Evolutionary conservation across 2,797 vertebrate genomes (phyloP).

Genomic region (Danio jaintianensis): DNA sequence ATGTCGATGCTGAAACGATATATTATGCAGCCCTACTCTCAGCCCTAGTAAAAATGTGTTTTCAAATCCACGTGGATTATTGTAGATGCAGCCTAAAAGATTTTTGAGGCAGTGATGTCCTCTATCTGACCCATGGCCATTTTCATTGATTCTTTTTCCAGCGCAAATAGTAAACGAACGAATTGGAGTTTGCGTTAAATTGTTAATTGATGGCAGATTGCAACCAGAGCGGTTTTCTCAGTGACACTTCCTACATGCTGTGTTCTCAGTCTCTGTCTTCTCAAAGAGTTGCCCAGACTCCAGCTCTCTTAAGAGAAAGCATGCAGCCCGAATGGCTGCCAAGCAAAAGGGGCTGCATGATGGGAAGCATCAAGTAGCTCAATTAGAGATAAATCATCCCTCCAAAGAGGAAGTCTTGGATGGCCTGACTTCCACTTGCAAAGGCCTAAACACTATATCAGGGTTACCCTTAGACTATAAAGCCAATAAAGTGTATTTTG

Average conservation of each 20-base stretch:
- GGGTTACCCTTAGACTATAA: slow-evolving; percentile 25
- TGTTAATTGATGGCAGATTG: slow-evolving; percentile 37
- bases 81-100: no score
- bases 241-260: slow-evolving; percentile 75
- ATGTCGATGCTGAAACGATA: no score
- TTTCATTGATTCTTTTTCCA: slow-evolving; percentile 7
- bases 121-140: background rate
- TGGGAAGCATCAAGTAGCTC: slow-evolving; percentile 71
- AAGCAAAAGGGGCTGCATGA: slow-evolving; percentile 71
- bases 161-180: slow-evolving; percentile 1
- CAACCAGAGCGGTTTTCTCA: slow-evolving; percentile 53
- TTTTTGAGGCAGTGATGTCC: background rate
- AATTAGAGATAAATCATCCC: slow-evolving; percentile 52
- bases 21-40: no score
- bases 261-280: slow-evolving; percentile 68
- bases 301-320: slow-evolving; percentile 76
- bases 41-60: no score
- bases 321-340: slow-evolving; percentile 74
- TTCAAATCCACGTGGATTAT: no score
- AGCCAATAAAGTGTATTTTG: background rate
- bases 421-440: slow-evolving; percentile 56
- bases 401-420: slow-evolving; percentile 41
- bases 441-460: slow-evolving; percentile 58
- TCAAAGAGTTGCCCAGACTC: slow-evolving; percentile 80
- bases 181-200: slow-evolving; percentile 26